Conservation (phyloP, 2,797 vertebrate species). For the Philypnodon macrostomus region DNA sequence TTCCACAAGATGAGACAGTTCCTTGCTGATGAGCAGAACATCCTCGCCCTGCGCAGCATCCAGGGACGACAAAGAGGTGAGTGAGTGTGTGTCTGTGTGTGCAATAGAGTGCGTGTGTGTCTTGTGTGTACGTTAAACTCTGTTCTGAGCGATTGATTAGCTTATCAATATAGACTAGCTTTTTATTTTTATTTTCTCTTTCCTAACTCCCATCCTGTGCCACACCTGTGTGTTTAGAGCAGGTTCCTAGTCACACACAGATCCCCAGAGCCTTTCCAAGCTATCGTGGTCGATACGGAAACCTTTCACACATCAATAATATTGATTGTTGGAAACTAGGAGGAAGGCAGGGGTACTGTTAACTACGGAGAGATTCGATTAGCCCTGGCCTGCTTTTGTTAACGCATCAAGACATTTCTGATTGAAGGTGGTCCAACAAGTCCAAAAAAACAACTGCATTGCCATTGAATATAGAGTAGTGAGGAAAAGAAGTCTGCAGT, state of each 20-base stretch:
- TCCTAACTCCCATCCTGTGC: constrained; percentile 58
- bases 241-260: constrained; percentile 62
- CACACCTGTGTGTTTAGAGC: constrained; percentile 70
- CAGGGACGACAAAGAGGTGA: constrained; percentile 95
- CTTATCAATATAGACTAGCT: constrained; percentile 66
- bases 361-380: constrained; percentile 73
- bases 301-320: constrained; percentile 76
- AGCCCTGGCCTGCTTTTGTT: constrained; percentile 69
- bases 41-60: constrained; percentile 93
- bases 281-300: constrained; percentile 72
- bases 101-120: constrained; percentile 12
- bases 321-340: constrained; percentile 63
- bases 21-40: constrained; percentile 96
- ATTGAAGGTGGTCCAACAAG: constrained; percentile 61
- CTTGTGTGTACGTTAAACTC: constrained; percentile 45
- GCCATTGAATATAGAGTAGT: constrained; percentile 15
- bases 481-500: constrained; percentile 21
- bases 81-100: constrained; percentile 31
- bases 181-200: constrained; percentile 62
- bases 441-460: constrained; percentile 39
- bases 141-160: constrained; percentile 65
- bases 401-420: constrained; percentile 68
- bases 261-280: constrained; percentile 64
- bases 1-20: constrained; percentile 99
- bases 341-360: constrained; percentile 65